These are phyloP conservation scores for Channa maculata DNA, from an alignment of 2,113 vertebrate species.

Conservation along the genomic window DNA sequence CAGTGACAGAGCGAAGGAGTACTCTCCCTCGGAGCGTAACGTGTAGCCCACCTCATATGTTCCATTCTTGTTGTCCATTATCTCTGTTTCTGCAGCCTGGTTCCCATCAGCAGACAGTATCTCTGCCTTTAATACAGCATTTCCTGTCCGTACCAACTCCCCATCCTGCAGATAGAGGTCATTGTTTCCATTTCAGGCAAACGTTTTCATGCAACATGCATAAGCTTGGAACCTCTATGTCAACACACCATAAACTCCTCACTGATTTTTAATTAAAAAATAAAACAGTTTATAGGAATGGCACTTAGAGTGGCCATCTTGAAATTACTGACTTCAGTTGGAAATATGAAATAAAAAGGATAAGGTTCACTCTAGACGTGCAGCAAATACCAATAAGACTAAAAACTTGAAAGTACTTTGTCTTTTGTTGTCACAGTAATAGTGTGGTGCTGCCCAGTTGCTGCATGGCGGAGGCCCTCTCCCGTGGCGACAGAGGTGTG, in stretches of 20 bases:
- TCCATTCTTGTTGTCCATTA: conserved; percentile 95
- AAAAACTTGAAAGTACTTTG: conserved; percentile 75
- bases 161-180: conserved; percentile 80
- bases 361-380: too few species aligned
- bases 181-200: background rate
- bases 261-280: background rate
- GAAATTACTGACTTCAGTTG: too few species aligned
- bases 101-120: conserved; percentile 84
- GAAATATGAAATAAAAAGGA: too few species aligned
- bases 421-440: conserved; percentile 97
- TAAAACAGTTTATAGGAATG: too few species aligned
- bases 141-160: conserved; percentile 91
- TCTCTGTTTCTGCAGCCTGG: conserved; percentile 79
- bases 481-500: conserved; percentile 93
- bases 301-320: too few species aligned
- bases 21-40: conserved; percentile 88
- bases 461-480: conserved; percentile 91
- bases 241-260: background rate
- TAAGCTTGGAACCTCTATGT: background rate
- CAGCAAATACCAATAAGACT: background rate
- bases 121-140: conserved; percentile 87
- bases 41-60: conserved; percentile 95
- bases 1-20: conserved; percentile 87
- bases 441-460: conserved; percentile 89
- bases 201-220: background rate